Evolutionary conservation across 1,140 invertebrate species (phyloP), one percentile per base, ranked within the genome.

Genomic region (Lepidotrigona ventralis): DNA sequence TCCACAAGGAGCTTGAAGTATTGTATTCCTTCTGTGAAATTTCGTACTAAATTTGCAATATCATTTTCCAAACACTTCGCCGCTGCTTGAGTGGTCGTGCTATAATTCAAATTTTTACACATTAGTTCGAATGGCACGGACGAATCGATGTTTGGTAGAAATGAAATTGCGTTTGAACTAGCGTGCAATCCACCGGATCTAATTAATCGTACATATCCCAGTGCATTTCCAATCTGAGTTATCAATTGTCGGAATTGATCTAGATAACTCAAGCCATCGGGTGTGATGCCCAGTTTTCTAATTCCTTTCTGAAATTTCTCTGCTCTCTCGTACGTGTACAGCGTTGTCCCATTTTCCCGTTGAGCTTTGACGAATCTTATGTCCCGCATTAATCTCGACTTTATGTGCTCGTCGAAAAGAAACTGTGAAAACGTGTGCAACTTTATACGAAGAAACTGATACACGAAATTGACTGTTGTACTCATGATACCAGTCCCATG

Each of bases 401-500:
- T 99, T 74, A 99, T 99, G 89, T 99, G 98, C 94, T 99, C 99
- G 94, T 99, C 99, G 93, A 97, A 99, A 88, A 99, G 96, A 93
- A 99, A 99, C 93, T 99, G 98, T 3, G 99, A 99, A 92, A 99
- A 99, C 8, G 97, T 97, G 87, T 97, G 97, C 89, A 99, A 97
- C 93, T 99, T 99, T 81, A 98, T 97, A 82, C 97, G 96, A 68
- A 99, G 94, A 94, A 99, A 99, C 93, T 99, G 98, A 94, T 99
- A 99, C 0, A 98, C 98, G 92, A 98, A 99, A 92, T 99, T 99
- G 0, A 99, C 97, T 1, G 98, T 99, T 1, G 98, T 99, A 90
- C 99, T 99, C 96, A 99, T 98, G 75, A 99, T 98, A 6, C 99
- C 99, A 39, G 97, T 98, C 53, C 99, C 99, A 93, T 99, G 99